Base-by-base conservation (phyloP, 2,797 vertebrate genomes). In the Cottoperca gobio region DNA sequence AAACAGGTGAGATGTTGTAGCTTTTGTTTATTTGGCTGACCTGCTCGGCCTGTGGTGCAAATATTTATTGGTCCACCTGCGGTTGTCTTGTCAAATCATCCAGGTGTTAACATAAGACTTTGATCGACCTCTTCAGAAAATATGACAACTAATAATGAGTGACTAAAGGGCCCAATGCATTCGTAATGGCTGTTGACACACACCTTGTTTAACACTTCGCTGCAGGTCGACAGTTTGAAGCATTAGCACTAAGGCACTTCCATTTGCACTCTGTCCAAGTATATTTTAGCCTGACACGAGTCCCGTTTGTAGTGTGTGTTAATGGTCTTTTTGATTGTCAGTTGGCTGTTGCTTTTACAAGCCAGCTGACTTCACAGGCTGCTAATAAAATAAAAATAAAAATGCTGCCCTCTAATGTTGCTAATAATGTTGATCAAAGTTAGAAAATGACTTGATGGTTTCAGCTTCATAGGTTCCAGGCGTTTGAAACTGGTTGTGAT, bases 51-150 rank as follows among this genome's bases (percentile, higher is more conserved):
- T 76, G 24, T 6, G 43, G 77, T 66, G 4, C 17, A 52, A 13
- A 21, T 48, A 24, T 53, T 79, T 66, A 61, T 42, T 42, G 8
- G 24, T 46, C 35, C 16, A 50, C 39, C 53, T 23, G 37, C 69
- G 35, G 50, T 13, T 40, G 23, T 37, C 67, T 60, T 8, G 19
- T 72, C 8, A 45, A 54, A 67, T 73, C 26, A 66, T 19, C 40
- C 46, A 79, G 76, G 68, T 88, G 75, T 67, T 58, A 59, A 67
- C 50, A 6, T 9, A 17, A 64, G 31, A 28, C 40, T 67, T 31
- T 63, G 39, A 35, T 21, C 42, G 4, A 1, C 8, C 33, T 69
- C 16, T 26, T 59, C 3, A 46, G 39, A 48, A 31, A 65, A 26
- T 23, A 35, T 66, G 4, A 33, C 31, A 2, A 8, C 31, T 33